These are phyloP conservation scores for Drosophila teissieri DNA, from an alignment of 1,140 invertebrate genomes.

Conservation along the genomic window DNA sequence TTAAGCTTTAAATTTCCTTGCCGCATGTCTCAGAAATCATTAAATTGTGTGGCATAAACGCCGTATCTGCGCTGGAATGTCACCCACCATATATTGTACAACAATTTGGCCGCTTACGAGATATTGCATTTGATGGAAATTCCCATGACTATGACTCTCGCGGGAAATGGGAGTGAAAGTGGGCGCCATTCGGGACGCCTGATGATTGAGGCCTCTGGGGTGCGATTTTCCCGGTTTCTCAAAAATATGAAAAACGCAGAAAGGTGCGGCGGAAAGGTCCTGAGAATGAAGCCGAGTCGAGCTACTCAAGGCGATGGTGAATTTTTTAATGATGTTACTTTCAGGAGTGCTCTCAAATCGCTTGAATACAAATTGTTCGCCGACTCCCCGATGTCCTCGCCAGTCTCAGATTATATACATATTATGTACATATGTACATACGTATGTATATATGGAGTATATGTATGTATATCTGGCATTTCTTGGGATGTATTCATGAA, in stretches of 20 bases:
- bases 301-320: slow-evolving; percentile 45
- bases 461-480: not conserved
- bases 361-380: slow-evolving; percentile 68
- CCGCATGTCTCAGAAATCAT: slow-evolving; percentile 17
- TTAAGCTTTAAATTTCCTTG: not conserved
- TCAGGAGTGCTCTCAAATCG: slow-evolving; percentile 54
- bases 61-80: slow-evolving; percentile 16
- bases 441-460: not conserved
- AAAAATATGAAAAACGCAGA: not conserved
- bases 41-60: slow-evolving; percentile 27
- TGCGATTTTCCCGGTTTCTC: slow-evolving; percentile 19
- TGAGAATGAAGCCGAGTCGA: slow-evolving; percentile 6
- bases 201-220: slow-evolving; percentile 23
- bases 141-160: slow-evolving; percentile 13
- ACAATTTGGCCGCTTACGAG: slow-evolving; percentile 14
- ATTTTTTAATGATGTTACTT: slow-evolving; percentile 57
- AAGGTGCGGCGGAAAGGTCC: not conserved
- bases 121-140: slow-evolving; percentile 45
- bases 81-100: slow-evolving; percentile 13
- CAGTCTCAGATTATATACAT: not conserved
- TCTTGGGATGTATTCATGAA: slow-evolving; percentile 59
- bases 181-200: slow-evolving; percentile 2
- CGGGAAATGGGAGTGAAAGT: slow-evolving; percentile 22
- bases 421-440: too few relatives aligned
- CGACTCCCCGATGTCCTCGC: slow-evolving; percentile 16